Conservation (phyloP, 2,888 invertebrate genomes). For the Pseudolycoriella hygida region DNA sequence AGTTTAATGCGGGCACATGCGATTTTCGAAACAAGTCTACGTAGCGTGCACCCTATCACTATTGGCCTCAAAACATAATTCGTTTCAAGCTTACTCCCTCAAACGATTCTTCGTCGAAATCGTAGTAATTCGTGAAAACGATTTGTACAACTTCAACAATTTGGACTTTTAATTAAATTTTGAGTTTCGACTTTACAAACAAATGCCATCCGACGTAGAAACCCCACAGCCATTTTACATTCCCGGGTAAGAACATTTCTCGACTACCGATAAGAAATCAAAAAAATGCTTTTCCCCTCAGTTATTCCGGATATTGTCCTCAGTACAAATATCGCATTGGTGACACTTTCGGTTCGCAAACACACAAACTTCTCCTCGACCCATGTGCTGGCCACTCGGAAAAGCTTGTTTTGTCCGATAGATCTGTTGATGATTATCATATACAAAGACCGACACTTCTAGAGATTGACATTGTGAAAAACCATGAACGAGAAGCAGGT, state of each 20-base stretch:
- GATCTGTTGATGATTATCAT: slow-evolving; percentile 19
- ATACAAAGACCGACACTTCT: slow-evolving; percentile 43
- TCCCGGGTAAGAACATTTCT: slow-evolving; percentile 39
- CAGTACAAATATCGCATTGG: slow-evolving; percentile 56
- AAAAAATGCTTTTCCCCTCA: slow-evolving; percentile 17
- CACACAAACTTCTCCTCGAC: slow-evolving; percentile 55
- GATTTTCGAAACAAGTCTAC: too few relatives aligned
- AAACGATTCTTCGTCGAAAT: too few relatives aligned
- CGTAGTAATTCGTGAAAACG: too few relatives aligned
- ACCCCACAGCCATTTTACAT: slow-evolving; percentile 57
- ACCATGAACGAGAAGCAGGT: slow-evolving; percentile 42
- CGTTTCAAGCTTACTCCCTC: too few relatives aligned
- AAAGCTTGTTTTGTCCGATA: slow-evolving; percentile 45
- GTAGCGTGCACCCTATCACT: too few relatives aligned
- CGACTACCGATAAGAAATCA: slow-evolving; percentile 16
- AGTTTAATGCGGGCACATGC: too few relatives aligned
- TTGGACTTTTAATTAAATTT: too few relatives aligned
- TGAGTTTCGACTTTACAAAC: too few relatives aligned
- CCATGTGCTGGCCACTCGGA: slow-evolving; percentile 56
- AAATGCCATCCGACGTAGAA: slow-evolving; percentile 22
- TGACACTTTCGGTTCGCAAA: slow-evolving; percentile 54
- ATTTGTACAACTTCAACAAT: too few relatives aligned
- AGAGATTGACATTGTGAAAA: slow-evolving; percentile 47
- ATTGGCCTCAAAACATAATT: too few relatives aligned
- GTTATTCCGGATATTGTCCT: slow-evolving; percentile 62